Percentiles rank a stretch among this genome's conserved stretches.
Conservation (phyloP, 2,797 vertebrate genomes). For the Buphagus erythrorhynchus region DNA sequence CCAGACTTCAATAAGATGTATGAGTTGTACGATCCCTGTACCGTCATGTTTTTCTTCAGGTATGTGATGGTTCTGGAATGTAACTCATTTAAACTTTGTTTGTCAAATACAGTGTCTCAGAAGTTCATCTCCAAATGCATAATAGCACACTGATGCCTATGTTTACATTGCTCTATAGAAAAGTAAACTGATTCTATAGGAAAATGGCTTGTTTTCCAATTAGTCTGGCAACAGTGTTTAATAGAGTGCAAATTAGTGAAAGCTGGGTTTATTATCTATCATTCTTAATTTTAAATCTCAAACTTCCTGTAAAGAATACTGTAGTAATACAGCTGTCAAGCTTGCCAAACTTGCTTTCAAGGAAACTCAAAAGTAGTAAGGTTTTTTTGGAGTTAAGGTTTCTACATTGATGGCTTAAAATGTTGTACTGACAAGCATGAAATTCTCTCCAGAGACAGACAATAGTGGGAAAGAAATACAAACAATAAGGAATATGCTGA, state of each 20-base stretch:
- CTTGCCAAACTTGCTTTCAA: neutral
- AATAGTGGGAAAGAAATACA: neutral
- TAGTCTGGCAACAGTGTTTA: neutral
- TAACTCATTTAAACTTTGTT: neutral
- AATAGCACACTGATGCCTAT: neutral
- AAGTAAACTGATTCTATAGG: neutral
- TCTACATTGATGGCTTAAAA: neutral
- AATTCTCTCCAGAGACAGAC: neutral
- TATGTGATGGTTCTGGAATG: conserved; percentile 45
- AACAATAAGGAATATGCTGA: neutral
- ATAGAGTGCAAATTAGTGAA: neutral
- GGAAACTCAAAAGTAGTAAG: neutral
- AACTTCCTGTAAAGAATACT: neutral
- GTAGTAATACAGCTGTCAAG: neutral
- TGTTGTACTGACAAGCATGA: neutral
- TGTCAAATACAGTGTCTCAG: neutral
- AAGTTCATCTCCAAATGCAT: neutral
- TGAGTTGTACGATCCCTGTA: conserved; percentile 96
- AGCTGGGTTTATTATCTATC: neutral
- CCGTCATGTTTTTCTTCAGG: conserved; percentile 99
- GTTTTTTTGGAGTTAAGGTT: neutral
- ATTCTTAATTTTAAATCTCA: neutral
- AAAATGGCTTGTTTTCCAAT: neutral
- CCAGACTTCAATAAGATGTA: conserved; percentile 99
- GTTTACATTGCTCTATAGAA: neutral